A percentile compares a stretch with the other conserved stretches of the same genome.
Conservation (phyloP, 2,113 vertebrate genomes). For the Ardeotis arabs region DNA sequence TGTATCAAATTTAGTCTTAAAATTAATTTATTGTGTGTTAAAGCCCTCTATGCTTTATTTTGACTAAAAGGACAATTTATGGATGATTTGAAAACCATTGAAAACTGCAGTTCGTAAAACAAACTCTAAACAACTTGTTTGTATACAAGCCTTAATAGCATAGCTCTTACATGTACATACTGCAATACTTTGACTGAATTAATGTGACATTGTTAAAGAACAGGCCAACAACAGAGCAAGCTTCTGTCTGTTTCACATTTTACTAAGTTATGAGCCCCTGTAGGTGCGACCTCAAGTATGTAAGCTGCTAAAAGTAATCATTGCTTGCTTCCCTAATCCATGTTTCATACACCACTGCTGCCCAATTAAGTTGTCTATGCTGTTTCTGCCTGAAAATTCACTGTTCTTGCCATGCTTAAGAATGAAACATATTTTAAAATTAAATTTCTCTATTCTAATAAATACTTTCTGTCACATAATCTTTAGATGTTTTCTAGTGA, state of each 20-base stretch:
- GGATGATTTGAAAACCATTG: background rate
- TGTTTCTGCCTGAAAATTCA: background rate
- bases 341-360: constrained; percentile 22
- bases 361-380: background rate
- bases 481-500: background rate
- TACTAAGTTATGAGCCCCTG: constrained; percentile 32
- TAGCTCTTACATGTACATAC: background rate
- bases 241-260: constrained; percentile 43
- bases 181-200: constrained; percentile 44
- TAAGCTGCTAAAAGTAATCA: constrained; percentile 55
- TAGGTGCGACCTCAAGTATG: constrained; percentile 47
- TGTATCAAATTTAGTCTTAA: background rate
- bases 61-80: background rate
- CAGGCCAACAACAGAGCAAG: constrained; percentile 6
- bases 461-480: background rate
- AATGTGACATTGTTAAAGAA: constrained; percentile 32
- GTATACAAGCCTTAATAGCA: background rate
- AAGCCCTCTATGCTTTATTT: background rate
- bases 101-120: constrained; percentile 4
- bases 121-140: background rate
- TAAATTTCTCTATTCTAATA: background rate
- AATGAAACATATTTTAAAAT: background rate
- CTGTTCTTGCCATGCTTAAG: background rate
- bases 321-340: constrained; percentile 39
- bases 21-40: background rate